phyloP scores from a whole-genome alignment of 2,888 invertebrate species.

The Cheilosia scutellata region DNA sequence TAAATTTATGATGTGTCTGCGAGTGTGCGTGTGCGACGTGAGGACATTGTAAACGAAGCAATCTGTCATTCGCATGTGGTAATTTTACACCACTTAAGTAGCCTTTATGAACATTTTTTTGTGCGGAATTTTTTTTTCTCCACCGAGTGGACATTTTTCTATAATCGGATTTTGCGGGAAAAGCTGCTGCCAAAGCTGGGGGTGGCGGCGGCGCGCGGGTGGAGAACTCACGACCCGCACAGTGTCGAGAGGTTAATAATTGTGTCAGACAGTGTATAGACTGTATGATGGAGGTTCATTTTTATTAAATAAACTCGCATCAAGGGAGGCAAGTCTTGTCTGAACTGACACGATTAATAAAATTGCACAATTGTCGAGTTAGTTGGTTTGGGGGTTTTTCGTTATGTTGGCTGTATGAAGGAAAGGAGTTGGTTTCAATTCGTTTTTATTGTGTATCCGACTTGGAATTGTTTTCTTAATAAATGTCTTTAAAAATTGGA shows the following conservation, averaged over 20 bases:
- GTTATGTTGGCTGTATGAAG: background rate
- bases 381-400: background rate
- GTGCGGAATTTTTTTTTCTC: background rate
- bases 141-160: conserved; percentile 39
- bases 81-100: conserved; percentile 76
- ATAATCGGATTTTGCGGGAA: conserved; percentile 65
- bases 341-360: conserved; percentile 11
- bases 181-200: background rate
- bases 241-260: conserved; percentile 55
- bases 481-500: no score
- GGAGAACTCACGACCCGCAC: background rate
- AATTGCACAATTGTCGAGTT: background rate
- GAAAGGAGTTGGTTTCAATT: background rate
- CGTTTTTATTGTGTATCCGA: no score
- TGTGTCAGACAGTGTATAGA: conserved; percentile 34
- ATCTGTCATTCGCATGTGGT: conserved; percentile 73
- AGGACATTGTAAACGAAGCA: conserved; percentile 70
- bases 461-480: no score
- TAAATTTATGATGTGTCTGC: conserved; percentile 33
- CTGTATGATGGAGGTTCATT: conserved; percentile 29
- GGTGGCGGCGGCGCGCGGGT: background rate
- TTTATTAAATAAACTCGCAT: conserved; percentile 47
- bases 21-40: conserved; percentile 43
- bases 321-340: background rate
- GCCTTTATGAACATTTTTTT: conserved; percentile 70